A percentile compares a stretch with the other conserved stretches of the same genome.
These are phyloP conservation scores for Capitulum mitella DNA, from an alignment of 2,888 invertebrate genomes.

Conservation along the genomic window DNA sequence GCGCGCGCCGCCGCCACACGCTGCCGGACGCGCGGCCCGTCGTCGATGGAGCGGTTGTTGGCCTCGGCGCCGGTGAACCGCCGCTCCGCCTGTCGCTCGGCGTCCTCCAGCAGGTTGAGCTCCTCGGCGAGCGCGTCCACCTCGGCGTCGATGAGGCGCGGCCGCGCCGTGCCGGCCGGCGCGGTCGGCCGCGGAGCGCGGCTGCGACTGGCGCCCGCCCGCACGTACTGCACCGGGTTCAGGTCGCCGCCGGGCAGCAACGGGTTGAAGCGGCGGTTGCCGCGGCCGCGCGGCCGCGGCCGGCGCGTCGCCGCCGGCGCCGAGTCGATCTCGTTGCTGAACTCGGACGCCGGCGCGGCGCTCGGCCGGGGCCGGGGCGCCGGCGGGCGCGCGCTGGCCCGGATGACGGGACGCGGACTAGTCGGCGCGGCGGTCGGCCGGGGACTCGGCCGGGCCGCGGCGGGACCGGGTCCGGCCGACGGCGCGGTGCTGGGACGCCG, in stretches of 20 bases:
- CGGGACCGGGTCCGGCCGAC: neutral
- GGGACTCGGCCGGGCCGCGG: neutral
- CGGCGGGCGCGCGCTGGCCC: neutral
- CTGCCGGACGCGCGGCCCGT: neutral
- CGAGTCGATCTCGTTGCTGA: neutral
- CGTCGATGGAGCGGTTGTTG: conserved; percentile 12
- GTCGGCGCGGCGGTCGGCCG: neutral
- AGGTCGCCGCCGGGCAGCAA: neutral
- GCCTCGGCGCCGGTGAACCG: neutral
- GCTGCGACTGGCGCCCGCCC: neutral
- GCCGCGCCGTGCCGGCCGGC: too few relatives aligned
- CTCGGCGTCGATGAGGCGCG: neutral
- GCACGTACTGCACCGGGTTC: neutral
- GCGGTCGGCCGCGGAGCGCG: neutral
- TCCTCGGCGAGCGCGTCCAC: neutral
- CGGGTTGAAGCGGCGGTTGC: conserved; percentile 9
- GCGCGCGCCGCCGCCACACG: neutral
- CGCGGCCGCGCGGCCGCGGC: neutral
- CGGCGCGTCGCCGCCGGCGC: neutral
- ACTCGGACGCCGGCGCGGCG: neutral
- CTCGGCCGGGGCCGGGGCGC: neutral
- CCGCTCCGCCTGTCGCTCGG: neutral
- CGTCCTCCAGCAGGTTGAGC: neutral
- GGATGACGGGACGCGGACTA: neutral
- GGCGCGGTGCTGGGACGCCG: neutral